Evolutionary conservation across 2,888 invertebrate genomes (phyloP).

Genomic region (Zaprionus lineosus): DNA sequence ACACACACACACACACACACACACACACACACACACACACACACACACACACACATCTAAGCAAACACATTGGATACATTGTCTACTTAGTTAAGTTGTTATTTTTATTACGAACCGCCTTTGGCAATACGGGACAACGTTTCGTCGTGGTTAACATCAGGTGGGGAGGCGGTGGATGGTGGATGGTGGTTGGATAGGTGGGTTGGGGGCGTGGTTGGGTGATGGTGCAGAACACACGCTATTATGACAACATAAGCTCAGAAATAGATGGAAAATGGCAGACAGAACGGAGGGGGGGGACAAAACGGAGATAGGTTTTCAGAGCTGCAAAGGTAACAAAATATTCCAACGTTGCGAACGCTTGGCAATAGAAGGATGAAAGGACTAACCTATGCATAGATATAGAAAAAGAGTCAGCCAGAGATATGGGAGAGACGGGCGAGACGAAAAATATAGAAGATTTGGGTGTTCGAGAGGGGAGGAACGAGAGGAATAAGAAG

Average conservation of each 20-base stretch:
- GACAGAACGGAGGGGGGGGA: background rate
- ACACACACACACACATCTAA: slow-evolving; percentile 10
- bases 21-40: slow-evolving; percentile 5
- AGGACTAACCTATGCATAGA: too few species aligned
- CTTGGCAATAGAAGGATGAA: too few species aligned
- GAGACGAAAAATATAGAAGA: too few species aligned
- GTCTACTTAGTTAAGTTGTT: slow-evolving; percentile 72
- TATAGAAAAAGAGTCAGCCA: too few species aligned
- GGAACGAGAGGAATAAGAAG: too few species aligned
- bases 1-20: slow-evolving; percentile 1
- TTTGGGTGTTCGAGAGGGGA: too few species aligned
- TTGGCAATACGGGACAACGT: slow-evolving; percentile 25
- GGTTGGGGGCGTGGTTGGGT: background rate
- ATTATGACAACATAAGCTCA: slow-evolving; percentile 66
- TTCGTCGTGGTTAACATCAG: background rate
- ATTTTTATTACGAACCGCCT: slow-evolving; percentile 64
- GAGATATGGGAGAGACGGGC: too few species aligned
- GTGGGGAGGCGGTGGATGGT: background rate
- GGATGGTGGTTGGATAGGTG: background rate
- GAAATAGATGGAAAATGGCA: slow-evolving; percentile 37
- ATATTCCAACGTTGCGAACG: slow-evolving; percentile 33
- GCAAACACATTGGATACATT: slow-evolving; percentile 19
- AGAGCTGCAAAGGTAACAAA: slow-evolving; percentile 22
- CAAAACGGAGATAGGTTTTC: too few species aligned
- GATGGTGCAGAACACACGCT: slow-evolving; percentile 35